Evolutionary conservation across 2,888 invertebrate genomes (phyloP), one percentile per base, ranked within the genome.

Genomic region (Dexiosoma caninum): DNA sequence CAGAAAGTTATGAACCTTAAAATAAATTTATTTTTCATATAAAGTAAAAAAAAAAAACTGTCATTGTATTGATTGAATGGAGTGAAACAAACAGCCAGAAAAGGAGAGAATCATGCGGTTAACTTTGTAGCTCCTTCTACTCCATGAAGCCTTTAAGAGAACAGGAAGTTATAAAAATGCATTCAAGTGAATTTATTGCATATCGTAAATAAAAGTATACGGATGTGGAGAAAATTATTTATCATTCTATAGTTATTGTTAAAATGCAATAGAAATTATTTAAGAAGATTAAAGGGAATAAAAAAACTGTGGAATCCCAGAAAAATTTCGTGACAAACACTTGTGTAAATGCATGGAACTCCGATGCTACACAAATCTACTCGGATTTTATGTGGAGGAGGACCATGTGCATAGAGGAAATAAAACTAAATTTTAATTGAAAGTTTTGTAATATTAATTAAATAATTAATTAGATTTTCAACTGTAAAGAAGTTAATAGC

Each of bases 121-220:
- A 21, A 9, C 21, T 42, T 21, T 67, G 49, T 49, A 21, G 14
- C 37, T 42, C 5, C 23, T 42, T 32, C 16, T 16, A 44, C 67
- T 42, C 27, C 44, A 67, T 71, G 46, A 55, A 69, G 60, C 67
- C 75, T 80, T 75, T 16, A 75, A 66, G 12, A 21, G 62, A 70
- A 75, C 74, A 62, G 79, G 78, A 67, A 60, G 49, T 71, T 78
- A 81, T 77, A 70, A 76, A 79, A 83, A 79, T 81, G 60, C 77
- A 78, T 75, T 82, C 75, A 70, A 66, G 60, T 78, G 78, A 78
- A 82, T 77, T 80, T 78, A 80, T 74, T 71, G 81, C 75, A 82
- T 77, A 81, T 79, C 78, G 59, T 71, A 67, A 75, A 81, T 79
- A 77, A 79, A 69, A 69, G 42, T 60, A 59, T 62, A 51, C 72